Conservation (phyloP, 2,113 vertebrate species). For the Antechinus flavipes region DNA sequence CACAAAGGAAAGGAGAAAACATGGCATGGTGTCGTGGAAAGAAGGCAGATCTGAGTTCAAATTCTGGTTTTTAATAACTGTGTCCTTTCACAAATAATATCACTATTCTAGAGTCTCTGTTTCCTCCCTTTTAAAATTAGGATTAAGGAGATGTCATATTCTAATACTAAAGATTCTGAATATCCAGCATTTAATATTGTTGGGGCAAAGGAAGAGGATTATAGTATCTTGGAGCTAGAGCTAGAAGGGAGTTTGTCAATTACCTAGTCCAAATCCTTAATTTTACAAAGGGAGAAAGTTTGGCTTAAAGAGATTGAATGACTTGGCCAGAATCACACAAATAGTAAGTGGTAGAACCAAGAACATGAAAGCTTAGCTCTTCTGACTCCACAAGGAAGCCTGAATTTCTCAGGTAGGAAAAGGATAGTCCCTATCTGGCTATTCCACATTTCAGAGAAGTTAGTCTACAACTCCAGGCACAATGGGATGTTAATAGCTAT, state of each 20-base stretch:
- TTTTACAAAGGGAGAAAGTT: not conserved
- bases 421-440: not conserved
- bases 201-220: not conserved
- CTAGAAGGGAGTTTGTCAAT: not conserved
- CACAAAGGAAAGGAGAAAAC: not conserved
- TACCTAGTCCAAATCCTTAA: not conserved
- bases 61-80: not conserved
- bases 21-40: not conserved
- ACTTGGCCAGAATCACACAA: not conserved
- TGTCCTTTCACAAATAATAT: not conserved
- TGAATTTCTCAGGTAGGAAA: not conserved
- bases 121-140: constrained; percentile 33
- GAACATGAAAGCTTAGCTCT: not conserved
- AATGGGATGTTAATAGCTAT: not conserved
- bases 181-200: not conserved
- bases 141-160: not conserved
- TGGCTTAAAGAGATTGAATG: not conserved
- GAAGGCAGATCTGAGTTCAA: not conserved
- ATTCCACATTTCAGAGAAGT: not conserved
- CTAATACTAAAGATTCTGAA: not conserved
- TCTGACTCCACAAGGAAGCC: not conserved
- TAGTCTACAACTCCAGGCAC: not conserved
- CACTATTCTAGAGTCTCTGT: not conserved
- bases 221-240: not conserved
- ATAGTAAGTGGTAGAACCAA: not conserved